Evolutionary conservation across 2,113 vertebrate genomes (phyloP).

Genomic region (Manacus vitellinus): DNA sequence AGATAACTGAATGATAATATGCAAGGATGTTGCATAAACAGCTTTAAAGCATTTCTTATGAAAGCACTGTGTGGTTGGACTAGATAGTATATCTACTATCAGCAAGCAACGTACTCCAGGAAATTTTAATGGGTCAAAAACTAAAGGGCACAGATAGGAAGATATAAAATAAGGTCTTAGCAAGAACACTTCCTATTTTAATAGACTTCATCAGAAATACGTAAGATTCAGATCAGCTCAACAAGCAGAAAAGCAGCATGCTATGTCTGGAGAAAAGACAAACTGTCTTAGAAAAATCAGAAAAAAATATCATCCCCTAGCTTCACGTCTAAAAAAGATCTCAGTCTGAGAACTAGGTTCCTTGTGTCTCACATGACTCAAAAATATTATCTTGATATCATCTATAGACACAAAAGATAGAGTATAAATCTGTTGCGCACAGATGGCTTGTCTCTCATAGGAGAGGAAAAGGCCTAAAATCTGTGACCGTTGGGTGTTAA

Average conservation of each 20-base stretch:
- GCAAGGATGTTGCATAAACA: neutral
- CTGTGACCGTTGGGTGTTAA: fast-evolving
- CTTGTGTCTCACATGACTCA: neutral
- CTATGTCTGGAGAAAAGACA: neutral
- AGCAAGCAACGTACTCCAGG: neutral
- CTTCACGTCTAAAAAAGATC: neutral
- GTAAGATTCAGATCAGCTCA: neutral
- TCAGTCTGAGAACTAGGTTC: neutral
- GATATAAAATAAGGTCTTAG: neutral
- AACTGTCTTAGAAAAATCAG: neutral
- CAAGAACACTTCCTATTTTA: neutral
- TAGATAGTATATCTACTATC: neutral
- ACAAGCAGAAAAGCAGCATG: neutral
- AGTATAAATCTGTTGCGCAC: neutral
- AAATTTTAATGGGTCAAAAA: conserved; percentile 10
- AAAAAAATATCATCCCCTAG: neutral
- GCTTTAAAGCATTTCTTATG: conserved; percentile 6
- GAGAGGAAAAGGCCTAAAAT: neutral
- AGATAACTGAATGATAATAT: conserved; percentile 5
- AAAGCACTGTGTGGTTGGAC: neutral
- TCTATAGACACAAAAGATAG: neutral
- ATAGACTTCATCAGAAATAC: neutral
- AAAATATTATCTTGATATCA: neutral
- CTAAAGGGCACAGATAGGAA: neutral
- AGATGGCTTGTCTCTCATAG: neutral